Percentiles rank a stretch among this genome's conserved stretches.
Conservation (phyloP, 2,888 invertebrate species). For the Tholera decimalis region DNA sequence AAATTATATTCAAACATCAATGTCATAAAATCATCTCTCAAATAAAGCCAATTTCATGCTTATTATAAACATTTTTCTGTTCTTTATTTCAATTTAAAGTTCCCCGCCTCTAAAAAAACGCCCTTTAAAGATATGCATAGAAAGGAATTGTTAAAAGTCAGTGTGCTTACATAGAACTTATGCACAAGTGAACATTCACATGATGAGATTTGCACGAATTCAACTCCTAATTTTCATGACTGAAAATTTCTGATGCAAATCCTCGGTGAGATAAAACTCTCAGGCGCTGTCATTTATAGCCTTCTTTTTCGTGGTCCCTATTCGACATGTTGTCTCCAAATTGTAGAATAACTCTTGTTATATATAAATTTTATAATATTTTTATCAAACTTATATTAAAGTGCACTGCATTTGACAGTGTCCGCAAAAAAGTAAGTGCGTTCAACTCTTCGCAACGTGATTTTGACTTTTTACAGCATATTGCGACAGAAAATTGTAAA, state of each 20-base stretch:
- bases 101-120: no score
- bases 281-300: slow-evolving; percentile 7
- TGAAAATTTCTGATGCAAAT: slow-evolving; percentile 2
- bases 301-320: slow-evolving; percentile 10
- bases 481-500: slow-evolving; percentile 25
- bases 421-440: slow-evolving; percentile 11
- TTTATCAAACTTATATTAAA: slow-evolving; percentile 9
- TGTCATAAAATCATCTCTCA: no score
- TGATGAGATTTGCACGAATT: background rate
- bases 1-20: no score
- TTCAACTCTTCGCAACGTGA: slow-evolving; percentile 19
- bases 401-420: no score
- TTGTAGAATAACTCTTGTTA: slow-evolving; percentile 36
- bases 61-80: no score
- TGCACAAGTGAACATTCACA: slow-evolving; percentile 11
- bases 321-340: slow-evolving; percentile 23
- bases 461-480: slow-evolving; percentile 18
- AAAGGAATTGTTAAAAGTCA: no score
- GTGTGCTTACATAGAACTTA: no score
- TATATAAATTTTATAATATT: slow-evolving; percentile 18
- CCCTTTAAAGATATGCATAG: no score
- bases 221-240: background rate
- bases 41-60: no score
- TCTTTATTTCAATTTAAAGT: no score
- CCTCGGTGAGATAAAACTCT: slow-evolving; percentile 1